Conservation (phyloP, 2,888 invertebrate genomes). For the Callosobruchus maculatus region DNA sequence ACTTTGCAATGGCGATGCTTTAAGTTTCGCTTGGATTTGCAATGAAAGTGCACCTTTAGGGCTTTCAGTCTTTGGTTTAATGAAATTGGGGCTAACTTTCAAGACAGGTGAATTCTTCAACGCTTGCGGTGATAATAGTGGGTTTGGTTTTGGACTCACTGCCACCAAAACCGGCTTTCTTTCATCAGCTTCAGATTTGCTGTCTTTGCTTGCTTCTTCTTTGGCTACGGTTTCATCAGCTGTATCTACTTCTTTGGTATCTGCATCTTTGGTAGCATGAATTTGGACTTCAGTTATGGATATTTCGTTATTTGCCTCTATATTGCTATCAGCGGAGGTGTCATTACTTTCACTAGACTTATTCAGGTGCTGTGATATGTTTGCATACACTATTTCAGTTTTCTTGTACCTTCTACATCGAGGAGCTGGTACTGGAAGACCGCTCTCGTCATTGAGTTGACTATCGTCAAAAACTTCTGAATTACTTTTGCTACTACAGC, state of each 20-base stretch:
- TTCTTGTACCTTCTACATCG: conserved; percentile 44
- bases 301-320: conserved; percentile 13
- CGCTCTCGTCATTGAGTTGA: conserved; percentile 26
- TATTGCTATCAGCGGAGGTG: conserved; percentile 15
- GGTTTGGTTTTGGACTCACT: conserved; percentile 17
- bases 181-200: not conserved
- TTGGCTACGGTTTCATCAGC: no score
- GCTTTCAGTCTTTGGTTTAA: conserved; percentile 44
- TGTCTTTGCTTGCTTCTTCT: not conserved
- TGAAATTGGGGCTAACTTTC: conserved; percentile 58
- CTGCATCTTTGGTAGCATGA: conserved; percentile 24
- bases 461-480: conserved; percentile 57
- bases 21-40: conserved; percentile 42
- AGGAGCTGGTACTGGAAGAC: conserved; percentile 57
- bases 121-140: conserved; percentile 25
- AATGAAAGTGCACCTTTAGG: conserved; percentile 43
- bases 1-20: conserved; percentile 31
- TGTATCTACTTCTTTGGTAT: not conserved
- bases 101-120: conserved; percentile 48
- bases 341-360: not conserved
- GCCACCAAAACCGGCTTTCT: conserved; percentile 27
- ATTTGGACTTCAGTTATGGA: conserved; percentile 38
- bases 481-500: not conserved
- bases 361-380: conserved; percentile 32
- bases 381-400: conserved; percentile 39